phyloP scores from a whole-genome alignment of 2,113 vertebrate species.

The Psilopogon haemacephalus region DNA sequence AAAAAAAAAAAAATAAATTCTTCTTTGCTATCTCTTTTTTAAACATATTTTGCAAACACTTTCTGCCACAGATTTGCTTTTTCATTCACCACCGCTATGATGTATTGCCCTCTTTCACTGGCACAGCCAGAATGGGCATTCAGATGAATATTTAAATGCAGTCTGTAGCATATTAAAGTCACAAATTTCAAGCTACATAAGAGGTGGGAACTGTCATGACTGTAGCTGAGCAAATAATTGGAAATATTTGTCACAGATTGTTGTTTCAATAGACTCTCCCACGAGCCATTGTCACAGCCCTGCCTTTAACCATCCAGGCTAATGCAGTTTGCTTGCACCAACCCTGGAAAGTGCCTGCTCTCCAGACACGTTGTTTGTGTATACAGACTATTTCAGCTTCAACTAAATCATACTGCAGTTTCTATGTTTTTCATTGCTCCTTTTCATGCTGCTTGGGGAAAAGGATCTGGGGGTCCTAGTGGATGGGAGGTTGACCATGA shows the following conservation, averaged over 20 bases:
- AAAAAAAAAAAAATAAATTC: neutral
- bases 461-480: too few species aligned
- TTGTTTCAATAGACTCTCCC: neutral
- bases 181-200: neutral
- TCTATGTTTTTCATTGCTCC: neutral
- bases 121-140: neutral
- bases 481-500: too few species aligned
- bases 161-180: neutral
- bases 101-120: neutral
- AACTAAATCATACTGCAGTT: neutral
- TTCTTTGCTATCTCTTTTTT: neutral
- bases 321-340: neutral
- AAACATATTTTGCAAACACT: neutral
- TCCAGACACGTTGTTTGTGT: neutral
- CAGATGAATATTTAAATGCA: constrained; percentile 2
- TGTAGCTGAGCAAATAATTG: constrained; percentile 9
- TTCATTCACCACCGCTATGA: neutral
- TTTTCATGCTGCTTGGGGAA: neutral
- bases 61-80: neutral
- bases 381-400: neutral
- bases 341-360: neutral
- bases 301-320: neutral
- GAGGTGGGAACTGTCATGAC: neutral
- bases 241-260: constrained; percentile 5
- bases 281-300: neutral